These are phyloP conservation scores for Yponomeuta cagnagella DNA, from an alignment of 2,888 invertebrate genomes.

Conservation along the genomic window DNA sequence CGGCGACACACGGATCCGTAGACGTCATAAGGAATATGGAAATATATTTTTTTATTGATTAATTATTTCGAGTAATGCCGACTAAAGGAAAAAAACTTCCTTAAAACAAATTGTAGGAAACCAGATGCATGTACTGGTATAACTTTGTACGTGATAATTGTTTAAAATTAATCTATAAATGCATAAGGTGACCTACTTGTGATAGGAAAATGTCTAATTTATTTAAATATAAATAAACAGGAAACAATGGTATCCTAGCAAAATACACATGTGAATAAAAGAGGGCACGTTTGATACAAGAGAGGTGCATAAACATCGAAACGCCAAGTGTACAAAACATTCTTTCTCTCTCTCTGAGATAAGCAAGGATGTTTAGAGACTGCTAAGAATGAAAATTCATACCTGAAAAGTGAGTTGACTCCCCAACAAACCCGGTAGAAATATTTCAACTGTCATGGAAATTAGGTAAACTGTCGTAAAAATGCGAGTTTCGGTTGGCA, in stretches of 20 bases:
- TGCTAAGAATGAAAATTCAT: slow-evolving; percentile 13
- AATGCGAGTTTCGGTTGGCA: slow-evolving; percentile 17
- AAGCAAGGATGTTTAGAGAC: background rate
- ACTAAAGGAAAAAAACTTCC: too few relatives aligned
- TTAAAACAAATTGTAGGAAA: too few relatives aligned
- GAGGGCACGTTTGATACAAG: background rate
- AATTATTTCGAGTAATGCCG: too few relatives aligned
- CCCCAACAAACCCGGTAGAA: slow-evolving; percentile 44
- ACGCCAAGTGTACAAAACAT: too few relatives aligned
- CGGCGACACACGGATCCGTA: too few relatives aligned
- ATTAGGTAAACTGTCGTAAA: slow-evolving; percentile 40
- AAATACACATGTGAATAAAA: background rate
- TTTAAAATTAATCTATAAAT: too few relatives aligned
- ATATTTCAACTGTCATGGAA: slow-evolving; percentile 41
- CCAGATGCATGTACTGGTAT: too few relatives aligned
- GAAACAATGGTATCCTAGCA: background rate
- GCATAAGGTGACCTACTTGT: too few relatives aligned
- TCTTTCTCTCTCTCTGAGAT: background rate
- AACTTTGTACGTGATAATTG: too few relatives aligned
- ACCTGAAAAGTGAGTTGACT: slow-evolving; percentile 44
- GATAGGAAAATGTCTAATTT: background rate
- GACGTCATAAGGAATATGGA: too few relatives aligned
- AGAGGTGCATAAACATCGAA: background rate
- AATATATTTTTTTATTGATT: too few relatives aligned
- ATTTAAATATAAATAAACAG: background rate